Percentiles rank a stretch among this genome's conserved stretches.
phyloP scores from a whole-genome alignment of 23 tunicate species.

The Aplidium turbinatum region DNA sequence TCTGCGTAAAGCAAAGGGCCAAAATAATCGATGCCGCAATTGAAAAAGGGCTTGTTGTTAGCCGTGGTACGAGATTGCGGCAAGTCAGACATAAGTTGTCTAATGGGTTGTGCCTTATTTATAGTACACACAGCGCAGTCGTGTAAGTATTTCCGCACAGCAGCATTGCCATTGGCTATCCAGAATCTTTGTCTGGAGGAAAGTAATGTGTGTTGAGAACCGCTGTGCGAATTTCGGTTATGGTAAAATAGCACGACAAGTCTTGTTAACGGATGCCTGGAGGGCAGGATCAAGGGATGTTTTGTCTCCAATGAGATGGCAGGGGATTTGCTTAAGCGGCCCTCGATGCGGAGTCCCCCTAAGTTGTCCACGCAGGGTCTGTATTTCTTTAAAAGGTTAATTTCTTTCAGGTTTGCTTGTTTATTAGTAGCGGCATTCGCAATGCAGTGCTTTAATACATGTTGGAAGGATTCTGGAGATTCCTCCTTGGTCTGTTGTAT shows the following conservation, averaged over 20 bases:
- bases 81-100: slow-evolving; percentile 19
- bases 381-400: neutral
- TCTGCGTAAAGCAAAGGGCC: slow-evolving; percentile 10
- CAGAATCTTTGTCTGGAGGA: neutral
- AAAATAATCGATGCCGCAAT: slow-evolving; percentile 1
- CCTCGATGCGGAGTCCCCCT: neutral
- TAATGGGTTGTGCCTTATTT: slow-evolving; percentile 6
- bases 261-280: slow-evolving; percentile 10
- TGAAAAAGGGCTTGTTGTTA: slow-evolving; percentile 13
- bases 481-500: neutral
- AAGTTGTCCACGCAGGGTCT: neutral
- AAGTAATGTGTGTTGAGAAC: slow-evolving; percentile 10
- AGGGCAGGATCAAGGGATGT: slow-evolving; percentile 18
- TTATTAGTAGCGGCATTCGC: neutral
- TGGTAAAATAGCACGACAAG: slow-evolving; percentile 6
- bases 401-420: neutral
- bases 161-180: slow-evolving; percentile 2
- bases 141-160: neutral
- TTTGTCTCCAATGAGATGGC: neutral
- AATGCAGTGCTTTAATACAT: neutral
- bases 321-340: neutral
- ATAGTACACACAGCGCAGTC: neutral
- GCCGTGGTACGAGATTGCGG: neutral
- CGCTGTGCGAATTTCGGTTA: neutral
- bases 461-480: slow-evolving; percentile 8